Conservation (phyloP, 2,888 invertebrate genomes). For the Cactoblastis cactorum region DNA sequence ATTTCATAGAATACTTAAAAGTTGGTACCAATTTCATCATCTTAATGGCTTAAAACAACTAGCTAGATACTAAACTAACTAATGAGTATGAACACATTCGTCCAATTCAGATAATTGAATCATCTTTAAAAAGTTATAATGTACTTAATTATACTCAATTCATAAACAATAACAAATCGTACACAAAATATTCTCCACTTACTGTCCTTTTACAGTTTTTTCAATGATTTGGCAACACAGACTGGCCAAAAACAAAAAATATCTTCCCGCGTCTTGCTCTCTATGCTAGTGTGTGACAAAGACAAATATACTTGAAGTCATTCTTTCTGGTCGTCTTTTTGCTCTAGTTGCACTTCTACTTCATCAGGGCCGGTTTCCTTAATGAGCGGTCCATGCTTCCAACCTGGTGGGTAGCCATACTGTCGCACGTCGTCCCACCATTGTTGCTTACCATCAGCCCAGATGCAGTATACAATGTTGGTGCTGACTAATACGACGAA, state of each 20-base stretch:
- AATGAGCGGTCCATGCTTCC: conserved; percentile 59
- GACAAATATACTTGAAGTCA: conserved; percentile 21
- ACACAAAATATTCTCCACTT: background rate
- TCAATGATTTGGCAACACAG: background rate
- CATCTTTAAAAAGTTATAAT: background rate
- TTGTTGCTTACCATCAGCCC: conserved; percentile 85
- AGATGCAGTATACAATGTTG: conserved; percentile 82
- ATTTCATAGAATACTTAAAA: background rate
- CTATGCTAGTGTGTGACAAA: background rate
- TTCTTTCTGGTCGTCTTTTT: conserved; percentile 34
- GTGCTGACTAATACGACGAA: conserved; percentile 81
- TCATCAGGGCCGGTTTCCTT: conserved; percentile 40
- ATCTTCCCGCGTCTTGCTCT: background rate
- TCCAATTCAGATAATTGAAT: conserved; percentile 1
- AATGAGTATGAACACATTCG: conserved; percentile 13
- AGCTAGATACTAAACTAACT: background rate
- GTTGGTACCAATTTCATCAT: background rate
- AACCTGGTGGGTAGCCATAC: conserved; percentile 60
- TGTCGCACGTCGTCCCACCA: conserved; percentile 83
- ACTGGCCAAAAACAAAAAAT: conserved; percentile 6
- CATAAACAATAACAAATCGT: background rate
- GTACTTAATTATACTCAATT: background rate
- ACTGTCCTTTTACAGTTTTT: background rate
- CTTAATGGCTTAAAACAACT: background rate
- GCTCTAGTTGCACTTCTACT: conserved; percentile 41